phyloP scores from a whole-genome alignment of 2,113 vertebrate genomes.

The Macaca fascicularis region DNA sequence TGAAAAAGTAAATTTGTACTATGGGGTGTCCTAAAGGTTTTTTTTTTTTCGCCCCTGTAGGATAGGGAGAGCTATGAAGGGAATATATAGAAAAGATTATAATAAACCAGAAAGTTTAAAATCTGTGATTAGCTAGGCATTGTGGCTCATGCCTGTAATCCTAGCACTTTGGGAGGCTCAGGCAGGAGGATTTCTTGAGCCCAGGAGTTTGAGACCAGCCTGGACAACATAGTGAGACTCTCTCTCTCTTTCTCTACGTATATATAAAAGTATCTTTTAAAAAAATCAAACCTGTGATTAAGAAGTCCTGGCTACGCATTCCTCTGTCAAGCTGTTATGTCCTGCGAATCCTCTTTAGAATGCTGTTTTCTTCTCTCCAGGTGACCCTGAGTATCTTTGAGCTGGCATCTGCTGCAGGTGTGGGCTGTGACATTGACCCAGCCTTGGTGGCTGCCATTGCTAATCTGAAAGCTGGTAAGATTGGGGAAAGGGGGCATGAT shows the following conservation, averaged over 20 bases:
- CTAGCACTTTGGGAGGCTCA: too few species aligned
- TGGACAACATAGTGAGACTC: too few species aligned
- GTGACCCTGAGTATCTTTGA: conserved; percentile 91
- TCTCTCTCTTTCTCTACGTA: too few species aligned
- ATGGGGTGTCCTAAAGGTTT: not conserved
- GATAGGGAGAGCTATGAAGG: not conserved
- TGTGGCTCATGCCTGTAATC: too few species aligned
- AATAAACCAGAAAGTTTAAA: not conserved
- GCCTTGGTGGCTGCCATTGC: conserved; percentile 88
- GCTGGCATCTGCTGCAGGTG: conserved; percentile 91
- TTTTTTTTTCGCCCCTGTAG: not conserved
- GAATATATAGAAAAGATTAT: conserved; percentile 17
- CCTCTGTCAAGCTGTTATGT: not conserved
- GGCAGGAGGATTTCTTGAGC: too few species aligned
- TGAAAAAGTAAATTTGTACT: not conserved
- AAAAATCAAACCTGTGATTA: not conserved
- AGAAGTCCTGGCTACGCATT: not conserved
- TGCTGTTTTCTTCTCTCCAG: conserved; percentile 78
- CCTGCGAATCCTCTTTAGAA: not conserved
- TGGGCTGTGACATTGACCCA: conserved; percentile 91
- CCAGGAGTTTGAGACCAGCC: too few species aligned
- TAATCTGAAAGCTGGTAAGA: conserved; percentile 89
- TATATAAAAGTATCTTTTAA: too few species aligned
- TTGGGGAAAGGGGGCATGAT: rapidly evolving
- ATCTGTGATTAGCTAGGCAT: not conserved